These are phyloP conservation scores for Terebella lapidaria DNA, from an alignment of 2,888 invertebrate species.

Conservation along the genomic window DNA sequence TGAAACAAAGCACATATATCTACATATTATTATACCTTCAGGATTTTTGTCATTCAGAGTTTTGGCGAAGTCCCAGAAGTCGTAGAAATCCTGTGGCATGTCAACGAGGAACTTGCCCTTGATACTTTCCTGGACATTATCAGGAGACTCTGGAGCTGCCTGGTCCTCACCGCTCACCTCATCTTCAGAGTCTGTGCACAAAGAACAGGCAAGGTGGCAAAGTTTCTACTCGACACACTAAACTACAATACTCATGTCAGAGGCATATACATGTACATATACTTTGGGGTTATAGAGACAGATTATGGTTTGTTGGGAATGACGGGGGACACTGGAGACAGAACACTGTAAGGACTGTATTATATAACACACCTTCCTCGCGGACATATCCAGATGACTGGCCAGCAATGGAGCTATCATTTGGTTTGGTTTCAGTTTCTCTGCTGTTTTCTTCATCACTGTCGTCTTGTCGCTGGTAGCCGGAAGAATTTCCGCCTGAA, in stretches of 20 bases:
- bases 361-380: neutral
- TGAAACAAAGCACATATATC: too few species aligned
- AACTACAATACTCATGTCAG: too few species aligned
- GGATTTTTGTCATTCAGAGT: constrained; percentile 59
- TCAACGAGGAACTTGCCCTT: constrained; percentile 73
- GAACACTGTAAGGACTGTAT: too few species aligned
- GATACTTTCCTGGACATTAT: constrained; percentile 60
- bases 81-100: constrained; percentile 86
- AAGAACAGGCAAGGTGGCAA: too few species aligned
- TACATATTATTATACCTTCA: constrained; percentile 44
- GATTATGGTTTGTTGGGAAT: too few species aligned
- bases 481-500: neutral
- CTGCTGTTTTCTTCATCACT: neutral
- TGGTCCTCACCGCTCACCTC: neutral
- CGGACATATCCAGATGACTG: neutral
- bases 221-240: too few species aligned
- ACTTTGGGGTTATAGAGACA: too few species aligned
- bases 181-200: neutral
- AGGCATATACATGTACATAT: too few species aligned
- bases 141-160: constrained; percentile 47
- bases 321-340: too few species aligned
- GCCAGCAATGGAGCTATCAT: neutral
- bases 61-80: constrained; percentile 74
- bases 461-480: too few species aligned
- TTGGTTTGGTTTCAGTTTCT: too few species aligned